Conservation (phyloP, 2,113 vertebrate species). For the Pituophis catenifer region DNA sequence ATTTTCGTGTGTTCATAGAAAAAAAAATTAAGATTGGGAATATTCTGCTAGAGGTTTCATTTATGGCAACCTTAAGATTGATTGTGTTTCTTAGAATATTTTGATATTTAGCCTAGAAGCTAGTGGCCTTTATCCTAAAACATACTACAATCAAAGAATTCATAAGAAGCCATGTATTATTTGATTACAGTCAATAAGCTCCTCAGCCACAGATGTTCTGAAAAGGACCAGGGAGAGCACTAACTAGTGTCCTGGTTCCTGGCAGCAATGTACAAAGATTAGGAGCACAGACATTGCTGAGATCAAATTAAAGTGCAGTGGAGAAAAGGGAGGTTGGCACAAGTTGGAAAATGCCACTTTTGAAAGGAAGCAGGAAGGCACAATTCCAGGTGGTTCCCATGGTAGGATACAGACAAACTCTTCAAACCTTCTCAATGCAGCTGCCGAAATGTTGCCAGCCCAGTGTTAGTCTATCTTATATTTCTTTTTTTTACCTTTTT, state of each 20-base stretch:
- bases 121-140: background rate
- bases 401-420: background rate
- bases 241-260: background rate
- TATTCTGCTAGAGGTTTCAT: background rate
- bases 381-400: background rate
- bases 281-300: background rate
- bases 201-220: background rate
- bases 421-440: background rate
- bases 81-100: background rate
- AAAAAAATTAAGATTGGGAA: background rate
- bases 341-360: background rate
- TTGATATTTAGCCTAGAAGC: background rate
- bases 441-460: background rate
- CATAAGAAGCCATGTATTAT: background rate
- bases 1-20: background rate
- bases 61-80: background rate
- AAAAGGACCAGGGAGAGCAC: background rate
- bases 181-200: background rate
- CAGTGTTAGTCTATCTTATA: background rate
- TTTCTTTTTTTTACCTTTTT: background rate
- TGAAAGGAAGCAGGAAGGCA: background rate
- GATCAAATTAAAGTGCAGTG: background rate
- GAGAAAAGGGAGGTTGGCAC: background rate
- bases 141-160: background rate
- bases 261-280: background rate